Conservation (phyloP, 2,113 vertebrate genomes). For the Pimephales promelas region DNA sequence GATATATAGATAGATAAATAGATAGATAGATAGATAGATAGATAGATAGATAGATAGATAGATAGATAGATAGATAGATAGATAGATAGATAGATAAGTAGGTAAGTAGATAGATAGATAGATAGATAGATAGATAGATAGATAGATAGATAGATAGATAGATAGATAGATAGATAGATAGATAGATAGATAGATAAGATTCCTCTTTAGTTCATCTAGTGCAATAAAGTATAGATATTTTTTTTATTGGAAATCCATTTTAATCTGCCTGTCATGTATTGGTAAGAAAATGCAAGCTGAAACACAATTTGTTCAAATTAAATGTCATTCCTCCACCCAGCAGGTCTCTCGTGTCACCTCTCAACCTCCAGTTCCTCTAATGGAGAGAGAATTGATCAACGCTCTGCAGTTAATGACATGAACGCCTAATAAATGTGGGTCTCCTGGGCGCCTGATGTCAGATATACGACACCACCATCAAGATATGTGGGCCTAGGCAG, state of each 20-base stretch:
- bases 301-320: slow-evolving; percentile 17
- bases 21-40: no score
- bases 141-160: no score
- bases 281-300: slow-evolving; percentile 5
- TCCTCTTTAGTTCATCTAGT: not conserved
- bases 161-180: no score
- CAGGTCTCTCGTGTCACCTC: slow-evolving; percentile 1
- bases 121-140: no score
- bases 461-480: slow-evolving; percentile 19
- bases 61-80: no score
- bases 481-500: not conserved
- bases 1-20: no score
- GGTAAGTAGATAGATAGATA: no score
- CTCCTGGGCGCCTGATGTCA: slow-evolving; percentile 25
- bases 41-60: no score
- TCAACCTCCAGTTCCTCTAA: slow-evolving; percentile 26
- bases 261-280: not conserved
- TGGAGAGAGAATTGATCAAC: slow-evolving; percentile 32
- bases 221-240: not conserved
- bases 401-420: slow-evolving; percentile 24
- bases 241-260: slow-evolving; percentile 11
- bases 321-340: slow-evolving; percentile 3
- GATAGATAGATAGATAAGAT: no score
- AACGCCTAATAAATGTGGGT: slow-evolving; percentile 16
- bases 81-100: no score